Evolutionary conservation across 1,140 invertebrate species (phyloP).

Genomic region (Lepidurus arcticus): DNA sequence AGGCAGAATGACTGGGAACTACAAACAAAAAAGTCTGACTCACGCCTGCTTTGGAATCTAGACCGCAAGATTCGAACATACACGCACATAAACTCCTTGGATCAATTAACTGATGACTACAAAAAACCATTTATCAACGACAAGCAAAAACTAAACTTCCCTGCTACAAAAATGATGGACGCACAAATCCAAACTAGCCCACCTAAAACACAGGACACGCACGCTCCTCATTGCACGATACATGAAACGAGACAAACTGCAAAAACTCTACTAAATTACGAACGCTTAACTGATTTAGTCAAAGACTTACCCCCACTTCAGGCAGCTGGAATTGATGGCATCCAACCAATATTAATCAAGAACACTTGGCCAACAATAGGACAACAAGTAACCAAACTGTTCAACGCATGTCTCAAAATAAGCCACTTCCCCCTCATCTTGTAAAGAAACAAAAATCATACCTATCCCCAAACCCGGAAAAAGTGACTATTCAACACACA

Average conservation of each 20-base stretch:
- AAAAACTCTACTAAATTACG: background rate
- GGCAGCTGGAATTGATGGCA: background rate
- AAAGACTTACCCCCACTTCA: background rate
- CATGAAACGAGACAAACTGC: background rate
- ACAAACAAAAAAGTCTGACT: background rate
- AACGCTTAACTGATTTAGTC: background rate
- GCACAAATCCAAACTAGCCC: background rate
- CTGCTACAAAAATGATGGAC: background rate
- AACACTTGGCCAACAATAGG: background rate
- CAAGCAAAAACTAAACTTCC: constrained; percentile 19
- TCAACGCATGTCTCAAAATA: background rate
- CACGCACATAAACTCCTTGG: too few relatives aligned
- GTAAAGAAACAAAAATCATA: background rate
- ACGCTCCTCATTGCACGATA: background rate
- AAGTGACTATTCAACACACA: background rate
- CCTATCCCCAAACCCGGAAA: constrained; percentile 23
- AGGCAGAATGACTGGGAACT: background rate
- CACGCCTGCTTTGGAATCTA: background rate
- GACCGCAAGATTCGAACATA: too few relatives aligned
- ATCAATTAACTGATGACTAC: too few relatives aligned
- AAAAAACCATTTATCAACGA: background rate
- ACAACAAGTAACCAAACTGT: background rate
- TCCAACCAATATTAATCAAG: constrained; percentile 11
- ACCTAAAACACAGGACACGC: background rate
- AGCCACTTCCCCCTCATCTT: constrained; percentile 20